Evolutionary conservation across 2,888 invertebrate species (phyloP), one percentile per base, ranked within the genome.

Genomic region (Andrena fulva): DNA sequence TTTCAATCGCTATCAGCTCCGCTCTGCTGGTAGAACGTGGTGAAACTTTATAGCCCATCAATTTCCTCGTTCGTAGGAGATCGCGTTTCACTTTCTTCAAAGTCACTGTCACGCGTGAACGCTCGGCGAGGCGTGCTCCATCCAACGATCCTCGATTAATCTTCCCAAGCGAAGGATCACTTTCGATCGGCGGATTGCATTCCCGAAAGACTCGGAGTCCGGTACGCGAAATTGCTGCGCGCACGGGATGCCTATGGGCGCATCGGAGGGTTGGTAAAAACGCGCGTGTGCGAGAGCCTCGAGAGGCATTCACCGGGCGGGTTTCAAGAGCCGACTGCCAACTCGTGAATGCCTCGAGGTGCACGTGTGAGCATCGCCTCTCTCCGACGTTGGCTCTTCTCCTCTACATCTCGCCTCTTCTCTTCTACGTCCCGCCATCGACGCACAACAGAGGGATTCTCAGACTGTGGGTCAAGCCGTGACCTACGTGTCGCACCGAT

Each of bases 391-490:
- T 64, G 31, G 54, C 63, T 67, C 74, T 64, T 59, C 76, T 77
- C 68, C 64, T 71, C 75, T 62, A 56, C 76, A 48, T 79, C 82
- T 67, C 77, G 77, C 68, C 74, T 72, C 78, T 33, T 56, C 74
- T 42, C 42, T 42, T 42, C 42, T 42, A 12, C 42, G 42, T 42
- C 74, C 54, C 27, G 83, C 59, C 74, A 31, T 60, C 80, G 48
- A 76, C 66, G 52, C 50, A 35, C 62, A 20, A 24, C 62, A 12
- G 24, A 69, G 16, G 67, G 42, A 60, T 42, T 54, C 72, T 8
- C 62, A 54, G 91, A 91, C 89, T 92, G 88, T 92, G 89, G 92
- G 92, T 92, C 92, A 90, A 92, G 85, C 86, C 91, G 78, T 89
- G 92, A 92, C 91, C 92, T 92, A 91, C 89, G 91, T 27, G 56